phyloP scores from a whole-genome alignment of 2,113 vertebrate species.

The Python bivittatus region DNA sequence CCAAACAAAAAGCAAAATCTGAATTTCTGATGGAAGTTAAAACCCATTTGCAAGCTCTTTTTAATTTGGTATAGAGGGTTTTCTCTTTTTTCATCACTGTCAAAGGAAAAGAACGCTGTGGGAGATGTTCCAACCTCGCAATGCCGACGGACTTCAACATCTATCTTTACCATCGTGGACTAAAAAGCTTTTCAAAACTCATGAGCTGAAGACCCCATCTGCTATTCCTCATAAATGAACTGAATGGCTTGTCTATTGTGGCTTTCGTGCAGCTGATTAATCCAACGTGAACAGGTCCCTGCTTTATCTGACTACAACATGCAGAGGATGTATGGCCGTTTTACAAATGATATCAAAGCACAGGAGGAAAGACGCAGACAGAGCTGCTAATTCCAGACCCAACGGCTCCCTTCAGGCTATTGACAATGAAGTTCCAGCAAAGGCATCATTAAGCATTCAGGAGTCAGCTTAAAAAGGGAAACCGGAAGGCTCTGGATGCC shows the following conservation, averaged over 20 bases:
- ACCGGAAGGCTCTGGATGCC: constrained; percentile 34
- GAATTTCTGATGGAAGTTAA: not conserved
- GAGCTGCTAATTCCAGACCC: not conserved
- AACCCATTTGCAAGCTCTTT: not conserved
- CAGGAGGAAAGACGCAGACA: not conserved
- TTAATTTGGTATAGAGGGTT: not conserved
- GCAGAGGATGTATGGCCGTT: not conserved
- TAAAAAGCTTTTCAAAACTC: not conserved
- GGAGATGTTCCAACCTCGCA: not conserved
- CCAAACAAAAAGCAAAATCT: not conserved
- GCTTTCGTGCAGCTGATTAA: not conserved
- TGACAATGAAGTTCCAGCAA: constrained; percentile 6
- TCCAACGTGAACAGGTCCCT: not conserved
- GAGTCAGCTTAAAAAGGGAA: not conserved
- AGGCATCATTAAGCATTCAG: constrained; percentile 8
- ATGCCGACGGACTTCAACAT: too few relatives aligned
- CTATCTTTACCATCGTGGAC: not conserved
- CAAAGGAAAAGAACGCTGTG: not conserved
- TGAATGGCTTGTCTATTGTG: not conserved
- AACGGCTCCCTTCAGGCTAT: not conserved
- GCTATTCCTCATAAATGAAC: not conserved
- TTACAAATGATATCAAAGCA: constrained; percentile 18
- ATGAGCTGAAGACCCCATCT: not conserved
- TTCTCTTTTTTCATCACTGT: not conserved
- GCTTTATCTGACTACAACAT: not conserved